A percentile compares a stretch with the other conserved stretches of the same genome.
Conservation (phyloP, 2,888 invertebrate genomes). For the Therioaphis trifolii region DNA sequence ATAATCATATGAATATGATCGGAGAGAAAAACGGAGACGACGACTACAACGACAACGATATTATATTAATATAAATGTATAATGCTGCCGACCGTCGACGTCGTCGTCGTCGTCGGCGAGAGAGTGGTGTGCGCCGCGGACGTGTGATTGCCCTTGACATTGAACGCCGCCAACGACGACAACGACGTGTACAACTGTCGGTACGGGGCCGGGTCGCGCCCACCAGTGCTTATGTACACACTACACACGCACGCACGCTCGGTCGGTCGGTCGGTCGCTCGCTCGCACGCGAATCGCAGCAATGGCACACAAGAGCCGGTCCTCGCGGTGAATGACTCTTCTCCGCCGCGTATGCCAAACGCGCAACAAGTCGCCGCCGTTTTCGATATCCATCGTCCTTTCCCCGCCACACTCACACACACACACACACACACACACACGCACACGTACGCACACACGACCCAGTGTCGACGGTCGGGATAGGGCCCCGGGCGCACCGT, state of each 20-base stretch:
- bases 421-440: too few species aligned
- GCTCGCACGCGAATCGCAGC: conserved; percentile 10
- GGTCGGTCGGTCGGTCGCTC: too few species aligned
- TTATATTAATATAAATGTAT: too few species aligned
- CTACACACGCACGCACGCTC: too few species aligned
- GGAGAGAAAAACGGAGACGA: not conserved
- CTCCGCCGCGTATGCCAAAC: conserved; percentile 4
- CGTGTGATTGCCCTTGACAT: conserved; percentile 46
- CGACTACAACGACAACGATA: too few species aligned
- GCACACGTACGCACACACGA: too few species aligned
- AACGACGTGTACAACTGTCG: not conserved
- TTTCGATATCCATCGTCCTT: not conserved
- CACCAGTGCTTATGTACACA: not conserved
- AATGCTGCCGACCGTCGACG: not conserved
- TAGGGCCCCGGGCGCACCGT: not conserved
- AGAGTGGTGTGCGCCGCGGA: not conserved
- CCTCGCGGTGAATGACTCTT: conserved; percentile 32
- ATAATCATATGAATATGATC: not conserved
- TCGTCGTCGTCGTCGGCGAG: not conserved
- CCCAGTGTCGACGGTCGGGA: not conserved
- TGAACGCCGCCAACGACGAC: not conserved
- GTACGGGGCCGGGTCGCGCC: not conserved
- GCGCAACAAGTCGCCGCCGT: conserved; percentile 7
- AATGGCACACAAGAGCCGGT: too few species aligned
- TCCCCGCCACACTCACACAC: not conserved